Evolutionary conservation across 2,888 invertebrate genomes (phyloP), one percentile per base, ranked within the genome.

Genomic region (Aromia moschata): DNA sequence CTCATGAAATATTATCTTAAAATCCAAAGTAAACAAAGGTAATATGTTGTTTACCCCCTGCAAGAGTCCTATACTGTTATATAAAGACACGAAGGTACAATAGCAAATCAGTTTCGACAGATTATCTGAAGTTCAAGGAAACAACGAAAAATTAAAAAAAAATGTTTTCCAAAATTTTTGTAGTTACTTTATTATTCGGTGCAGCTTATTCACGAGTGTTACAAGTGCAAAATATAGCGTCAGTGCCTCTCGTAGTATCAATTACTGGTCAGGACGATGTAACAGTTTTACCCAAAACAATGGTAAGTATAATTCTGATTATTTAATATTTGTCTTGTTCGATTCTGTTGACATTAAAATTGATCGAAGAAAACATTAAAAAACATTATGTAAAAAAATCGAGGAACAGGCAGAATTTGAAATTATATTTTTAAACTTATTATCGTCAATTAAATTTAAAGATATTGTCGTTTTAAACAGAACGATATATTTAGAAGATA

Each of bases 191-290:
- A 5, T 31, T 41, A 9, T 15, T 31, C 30, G 18, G 14, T n/a
- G 10, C 18, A 9, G 33, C 25, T 33, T 43, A 53, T 7, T 31
- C 18, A 1, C 16, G 45, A 16, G 16, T 31, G 10, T 2, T 55
- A 4, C 31, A 17, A 25, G 45, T 55, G 18, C 18, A 30, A 9
- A 55, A 55, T 38, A 37, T 12, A 30, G 55, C 36, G 11, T 14
- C 20, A 5, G 25, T 33, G 15, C 18, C 44, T 2, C 33, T 55
- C 11, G 12, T 31, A 12, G 55, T 55, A 4, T 45, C 55, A 5
- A 37, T 55, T 12, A 25, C 55, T 5, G 55, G 11, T 4, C 44
- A 46, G 30, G 20, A 45, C 25, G 55, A 55, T 33, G 9, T 55
- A 18, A 44, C 44, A 25, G 25, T 55, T 16, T 25, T 46, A 11